Evolutionary conservation across 2,888 invertebrate species (phyloP).

Genomic region (Ectobius pallidus): DNA sequence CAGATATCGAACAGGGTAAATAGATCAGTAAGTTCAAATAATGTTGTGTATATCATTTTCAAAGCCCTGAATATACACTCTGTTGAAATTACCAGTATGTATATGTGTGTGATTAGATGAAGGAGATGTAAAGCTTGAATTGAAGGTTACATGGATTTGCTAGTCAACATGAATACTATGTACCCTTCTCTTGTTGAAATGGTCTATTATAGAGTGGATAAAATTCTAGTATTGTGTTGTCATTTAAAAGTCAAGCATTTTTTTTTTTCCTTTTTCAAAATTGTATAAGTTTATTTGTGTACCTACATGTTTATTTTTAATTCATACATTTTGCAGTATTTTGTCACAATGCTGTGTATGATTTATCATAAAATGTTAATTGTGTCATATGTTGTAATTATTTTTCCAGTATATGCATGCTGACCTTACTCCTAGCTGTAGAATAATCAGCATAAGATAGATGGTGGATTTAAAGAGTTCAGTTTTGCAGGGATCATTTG

Average conservation of each 20-base stretch:
- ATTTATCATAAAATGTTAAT: constrained; percentile 27
- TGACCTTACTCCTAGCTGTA: background rate
- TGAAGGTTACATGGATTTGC: background rate
- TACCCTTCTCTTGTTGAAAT: constrained; percentile 15
- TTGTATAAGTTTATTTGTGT: background rate
- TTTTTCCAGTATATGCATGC: too few species aligned
- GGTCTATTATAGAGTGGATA: constrained; percentile 12
- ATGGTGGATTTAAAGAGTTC: too few species aligned
- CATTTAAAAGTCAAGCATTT: background rate
- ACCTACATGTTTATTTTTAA: too few species aligned
- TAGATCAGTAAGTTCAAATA: too few species aligned
- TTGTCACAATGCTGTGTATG: constrained; percentile 15
- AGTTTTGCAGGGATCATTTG: too few species aligned
- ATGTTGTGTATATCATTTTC: too few species aligned
- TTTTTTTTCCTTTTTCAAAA: too few species aligned
- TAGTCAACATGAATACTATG: background rate
- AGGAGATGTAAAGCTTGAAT: background rate
- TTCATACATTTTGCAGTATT: background rate
- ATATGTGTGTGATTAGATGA: background rate
- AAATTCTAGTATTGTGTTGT: background rate
- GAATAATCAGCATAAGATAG: too few species aligned
- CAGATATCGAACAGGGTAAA: too few species aligned
- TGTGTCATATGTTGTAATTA: constrained; percentile 13
- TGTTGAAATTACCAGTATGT: background rate
- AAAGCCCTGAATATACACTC: background rate